Percentiles rank a stretch among this genome's conserved stretches.
These are phyloP conservation scores for Rhagium mordax DNA, from an alignment of 2,888 invertebrate genomes.

Conservation along the genomic window DNA sequence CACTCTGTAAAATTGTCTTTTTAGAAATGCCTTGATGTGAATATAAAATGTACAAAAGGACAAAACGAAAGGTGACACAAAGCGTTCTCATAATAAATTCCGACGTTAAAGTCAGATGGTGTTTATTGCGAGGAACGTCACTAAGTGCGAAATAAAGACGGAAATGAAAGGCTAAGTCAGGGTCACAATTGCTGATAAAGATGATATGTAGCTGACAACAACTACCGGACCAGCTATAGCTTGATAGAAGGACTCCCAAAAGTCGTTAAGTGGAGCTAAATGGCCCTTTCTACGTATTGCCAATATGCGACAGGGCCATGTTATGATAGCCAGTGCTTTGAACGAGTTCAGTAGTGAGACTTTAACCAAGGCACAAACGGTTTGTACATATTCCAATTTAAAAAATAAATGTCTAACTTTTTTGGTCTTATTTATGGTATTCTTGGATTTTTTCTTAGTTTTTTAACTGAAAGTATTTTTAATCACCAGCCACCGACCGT, in stretches of 20 bases:
- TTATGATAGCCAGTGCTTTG: neutral
- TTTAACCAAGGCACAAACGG: too few species aligned
- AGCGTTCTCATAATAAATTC: constrained; percentile 18
- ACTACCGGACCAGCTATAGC: constrained; percentile 34
- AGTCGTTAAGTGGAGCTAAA: constrained; percentile 18
- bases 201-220: constrained; percentile 47
- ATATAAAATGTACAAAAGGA: constrained; percentile 1
- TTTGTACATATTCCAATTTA: too few species aligned
- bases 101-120: constrained; percentile 22
- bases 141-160: constrained; percentile 50
- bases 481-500: too few species aligned
- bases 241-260: constrained; percentile 4
- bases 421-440: too few species aligned
- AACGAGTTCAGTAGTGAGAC: neutral
- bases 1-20: constrained; percentile 3
- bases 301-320: neutral
- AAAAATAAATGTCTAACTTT: too few species aligned
- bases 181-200: constrained; percentile 47
- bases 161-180: constrained; percentile 48
- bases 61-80: constrained; percentile 2
- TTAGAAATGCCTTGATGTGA: neutral
- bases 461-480: too few species aligned
- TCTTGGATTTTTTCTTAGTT: too few species aligned
- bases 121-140: constrained; percentile 34
- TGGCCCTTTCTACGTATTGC: constrained; percentile 1